Evolutionary conservation across 2,797 vertebrate genomes (phyloP).

Genomic region (Bradypus variegatus): DNA sequence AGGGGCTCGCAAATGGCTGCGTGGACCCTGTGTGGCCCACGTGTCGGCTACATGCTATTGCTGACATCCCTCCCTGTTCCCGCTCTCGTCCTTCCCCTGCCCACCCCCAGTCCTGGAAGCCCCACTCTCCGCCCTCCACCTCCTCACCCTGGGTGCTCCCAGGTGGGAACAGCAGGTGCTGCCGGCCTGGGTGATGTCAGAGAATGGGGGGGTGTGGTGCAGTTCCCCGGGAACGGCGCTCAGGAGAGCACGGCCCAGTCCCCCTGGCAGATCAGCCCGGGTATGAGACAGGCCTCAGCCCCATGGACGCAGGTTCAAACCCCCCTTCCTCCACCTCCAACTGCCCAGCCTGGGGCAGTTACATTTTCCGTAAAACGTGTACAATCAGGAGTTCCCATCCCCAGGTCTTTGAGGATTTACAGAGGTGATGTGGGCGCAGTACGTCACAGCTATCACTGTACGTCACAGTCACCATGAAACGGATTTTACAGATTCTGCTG

Average conservation of each 20-base stretch:
- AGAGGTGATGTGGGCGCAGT: accelerated
- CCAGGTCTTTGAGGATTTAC: accelerated
- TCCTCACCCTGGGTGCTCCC: accelerated
- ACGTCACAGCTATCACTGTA: too few relatives aligned
- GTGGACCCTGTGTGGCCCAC: too few relatives aligned
- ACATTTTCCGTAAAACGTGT: background rate
- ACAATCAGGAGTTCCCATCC: accelerated
- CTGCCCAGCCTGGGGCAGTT: background rate
- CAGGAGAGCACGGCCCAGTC: too few relatives aligned
- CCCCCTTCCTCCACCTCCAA: background rate
- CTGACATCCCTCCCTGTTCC: accelerated
- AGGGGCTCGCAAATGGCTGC: accelerated
- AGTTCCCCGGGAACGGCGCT: too few relatives aligned
- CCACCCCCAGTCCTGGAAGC: background rate
- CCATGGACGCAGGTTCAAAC: accelerated
- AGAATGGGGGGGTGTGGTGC: too few relatives aligned
- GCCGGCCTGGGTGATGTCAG: accelerated
- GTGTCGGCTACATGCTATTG: background rate
- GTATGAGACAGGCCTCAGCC: background rate
- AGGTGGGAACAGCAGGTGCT: accelerated
- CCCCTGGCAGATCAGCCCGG: background rate
- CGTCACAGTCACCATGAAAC: too few relatives aligned
- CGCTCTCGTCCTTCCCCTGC: background rate
- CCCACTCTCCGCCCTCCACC: background rate
- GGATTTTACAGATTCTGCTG: accelerated